phyloP scores from a whole-genome alignment of 2,113 vertebrate species.

The Pachypanchax playfairii region DNA sequence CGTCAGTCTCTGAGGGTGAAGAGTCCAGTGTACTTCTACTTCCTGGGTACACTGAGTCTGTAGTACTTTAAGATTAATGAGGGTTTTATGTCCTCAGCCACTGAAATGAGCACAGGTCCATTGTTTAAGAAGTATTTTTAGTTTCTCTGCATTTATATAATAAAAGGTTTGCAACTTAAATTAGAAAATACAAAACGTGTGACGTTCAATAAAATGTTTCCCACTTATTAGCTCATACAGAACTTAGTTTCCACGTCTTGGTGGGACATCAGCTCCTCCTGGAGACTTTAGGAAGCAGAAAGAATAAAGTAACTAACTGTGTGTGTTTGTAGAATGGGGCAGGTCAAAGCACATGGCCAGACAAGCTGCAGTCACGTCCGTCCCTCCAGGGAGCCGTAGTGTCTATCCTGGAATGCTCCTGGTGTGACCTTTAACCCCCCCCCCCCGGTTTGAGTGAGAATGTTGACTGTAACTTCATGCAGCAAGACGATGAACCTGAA shows the following conservation, averaged over 20 bases:
- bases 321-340: slow-evolving; percentile 10
- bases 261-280: background rate
- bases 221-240: slow-evolving; percentile 1
- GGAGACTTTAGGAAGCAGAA: slow-evolving; percentile 1
- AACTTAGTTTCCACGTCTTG: background rate
- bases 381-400: slow-evolving; percentile 54
- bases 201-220: too few species aligned
- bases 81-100: too few species aligned
- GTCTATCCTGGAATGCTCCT: slow-evolving; percentile 61
- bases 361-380: slow-evolving; percentile 47
- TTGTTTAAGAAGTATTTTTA: too few species aligned
- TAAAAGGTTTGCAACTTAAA: too few species aligned
- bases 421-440: slow-evolving; percentile 45
- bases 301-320: slow-evolving; percentile 11
- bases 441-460: slow-evolving; percentile 39
- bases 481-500: slow-evolving; percentile 10
- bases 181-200: too few species aligned
- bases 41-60: too few species aligned
- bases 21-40: too few species aligned
- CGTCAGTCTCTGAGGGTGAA: too few species aligned
- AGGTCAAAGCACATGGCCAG: slow-evolving; percentile 59
- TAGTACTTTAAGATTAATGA: too few species aligned
- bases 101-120: too few species aligned
- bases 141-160: too few species aligned
- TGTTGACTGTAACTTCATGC: slow-evolving; percentile 35